A percentile compares a stretch with the other conserved stretches of the same genome.
phyloP scores from a whole-genome alignment of 2,797 vertebrate genomes.

The Fundulus diaphanus region DNA sequence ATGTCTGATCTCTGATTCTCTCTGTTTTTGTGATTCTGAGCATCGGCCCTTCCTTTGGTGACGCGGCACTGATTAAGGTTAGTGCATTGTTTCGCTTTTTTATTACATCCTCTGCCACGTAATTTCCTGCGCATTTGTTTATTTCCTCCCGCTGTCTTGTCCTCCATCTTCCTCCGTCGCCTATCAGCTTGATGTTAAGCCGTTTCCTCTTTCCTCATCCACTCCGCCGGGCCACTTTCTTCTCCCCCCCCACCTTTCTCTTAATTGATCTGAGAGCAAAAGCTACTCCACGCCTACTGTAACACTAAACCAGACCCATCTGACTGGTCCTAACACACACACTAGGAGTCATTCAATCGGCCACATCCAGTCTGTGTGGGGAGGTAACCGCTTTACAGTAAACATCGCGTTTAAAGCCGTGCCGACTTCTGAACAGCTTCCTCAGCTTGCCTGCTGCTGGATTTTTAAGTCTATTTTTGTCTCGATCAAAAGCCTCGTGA shows the following conservation, averaged over 20 bases:
- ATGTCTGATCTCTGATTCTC: slow-evolving; percentile 20
- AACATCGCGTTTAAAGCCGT: slow-evolving; percentile 50
- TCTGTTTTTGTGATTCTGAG: slow-evolving; percentile 24
- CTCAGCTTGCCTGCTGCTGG: too few species aligned
- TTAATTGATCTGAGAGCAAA: slow-evolving; percentile 75
- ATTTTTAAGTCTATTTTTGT: too few species aligned
- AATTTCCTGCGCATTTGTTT: slow-evolving; percentile 52
- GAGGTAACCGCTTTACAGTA: slow-evolving; percentile 57
- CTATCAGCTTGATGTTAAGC: slow-evolving; percentile 68
- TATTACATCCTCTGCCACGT: slow-evolving; percentile 51
- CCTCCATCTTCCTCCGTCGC: slow-evolving; percentile 46
- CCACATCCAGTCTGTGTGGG: slow-evolving; percentile 59
- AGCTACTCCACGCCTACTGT: slow-evolving; percentile 72
- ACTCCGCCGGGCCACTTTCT: slow-evolving; percentile 49
- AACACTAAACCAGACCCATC: slow-evolving; percentile 75
- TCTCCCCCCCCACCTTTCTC: slow-evolving; percentile 30
- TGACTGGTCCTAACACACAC: slow-evolving; percentile 63
- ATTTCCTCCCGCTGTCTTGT: slow-evolving; percentile 24
- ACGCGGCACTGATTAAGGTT: slow-evolving; percentile 39
- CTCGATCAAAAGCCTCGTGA: too few species aligned
- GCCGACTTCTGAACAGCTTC: background rate
- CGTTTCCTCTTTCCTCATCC: slow-evolving; percentile 69
- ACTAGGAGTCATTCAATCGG: slow-evolving; percentile 46
- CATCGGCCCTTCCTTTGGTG: slow-evolving; percentile 17
- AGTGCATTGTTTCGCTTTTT: slow-evolving; percentile 48